Conservation (phyloP, 2,113 vertebrate species). For the Toxotes chatareus region DNA sequence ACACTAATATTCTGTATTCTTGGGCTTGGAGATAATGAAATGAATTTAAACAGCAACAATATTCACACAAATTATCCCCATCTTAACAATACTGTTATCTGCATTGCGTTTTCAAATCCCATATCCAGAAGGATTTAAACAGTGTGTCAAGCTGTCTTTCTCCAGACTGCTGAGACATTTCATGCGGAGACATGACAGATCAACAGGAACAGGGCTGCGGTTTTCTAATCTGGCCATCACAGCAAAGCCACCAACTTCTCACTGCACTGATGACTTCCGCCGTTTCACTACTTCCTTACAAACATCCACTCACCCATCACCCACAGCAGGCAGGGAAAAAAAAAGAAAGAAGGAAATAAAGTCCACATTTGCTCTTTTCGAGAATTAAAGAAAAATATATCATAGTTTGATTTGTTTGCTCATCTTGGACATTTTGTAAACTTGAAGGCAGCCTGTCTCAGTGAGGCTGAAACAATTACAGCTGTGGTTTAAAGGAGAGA, state of each 20-base stretch:
- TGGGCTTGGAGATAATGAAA: not conserved
- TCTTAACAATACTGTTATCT: not conserved
- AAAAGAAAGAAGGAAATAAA: not conserved
- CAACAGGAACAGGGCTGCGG: slow-evolving; percentile 38
- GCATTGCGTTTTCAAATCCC: not conserved
- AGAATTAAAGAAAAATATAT: no score
- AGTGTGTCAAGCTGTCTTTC: not conserved
- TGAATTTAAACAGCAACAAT: not conserved
- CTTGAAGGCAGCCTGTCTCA: not conserved
- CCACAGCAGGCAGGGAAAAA: not conserved
- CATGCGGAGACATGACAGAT: not conserved
- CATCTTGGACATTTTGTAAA: not conserved
- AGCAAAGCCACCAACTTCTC: slow-evolving; percentile 53
- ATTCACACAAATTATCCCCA: not conserved
- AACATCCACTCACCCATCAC: slow-evolving; percentile 19
- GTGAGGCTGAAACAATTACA: slow-evolving; percentile 23
- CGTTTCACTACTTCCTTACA: slow-evolving; percentile 60
- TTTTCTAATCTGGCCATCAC: slow-evolving; percentile 59
- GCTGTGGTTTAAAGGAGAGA: slow-evolving; percentile 14
- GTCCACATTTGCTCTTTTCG: not conserved
- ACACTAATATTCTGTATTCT: not conserved
- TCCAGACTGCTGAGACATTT: not conserved
- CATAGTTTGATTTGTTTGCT: not conserved
- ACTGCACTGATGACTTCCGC: slow-evolving; percentile 63
- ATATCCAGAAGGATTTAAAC: not conserved